Conservation (phyloP, 2,797 vertebrate genomes). For the Gambusia yucatana region DNA sequence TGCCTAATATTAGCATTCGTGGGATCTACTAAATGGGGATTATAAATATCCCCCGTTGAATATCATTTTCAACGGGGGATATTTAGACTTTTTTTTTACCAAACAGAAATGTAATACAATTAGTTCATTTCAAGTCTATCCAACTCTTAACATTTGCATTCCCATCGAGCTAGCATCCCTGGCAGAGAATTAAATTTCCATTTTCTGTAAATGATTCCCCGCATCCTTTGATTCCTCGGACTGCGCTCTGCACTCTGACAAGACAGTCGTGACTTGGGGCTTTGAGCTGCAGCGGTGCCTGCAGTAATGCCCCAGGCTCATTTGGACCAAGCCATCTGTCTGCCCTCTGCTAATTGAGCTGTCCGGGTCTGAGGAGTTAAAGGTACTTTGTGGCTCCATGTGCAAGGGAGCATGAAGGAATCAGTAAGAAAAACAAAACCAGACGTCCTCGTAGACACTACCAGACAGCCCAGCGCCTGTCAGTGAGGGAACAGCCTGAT, state of each 20-base stretch:
- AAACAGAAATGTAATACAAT: neutral
- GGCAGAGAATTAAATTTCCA: neutral
- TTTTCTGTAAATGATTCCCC: neutral
- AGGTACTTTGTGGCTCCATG: constrained; percentile 7
- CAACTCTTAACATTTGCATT: constrained; percentile 6
- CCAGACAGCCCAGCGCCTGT: constrained; percentile 9
- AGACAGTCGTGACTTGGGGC: constrained; percentile 37
- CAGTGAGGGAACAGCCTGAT: neutral
- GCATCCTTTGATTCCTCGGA: neutral
- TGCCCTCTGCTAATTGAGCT: constrained; percentile 57
- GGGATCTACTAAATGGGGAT: neutral
- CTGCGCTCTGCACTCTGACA: constrained; percentile 15
- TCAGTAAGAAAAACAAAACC: constrained; percentile 6
- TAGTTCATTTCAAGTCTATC: neutral
- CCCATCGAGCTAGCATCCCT: neutral
- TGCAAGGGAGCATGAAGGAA: constrained; percentile 5
- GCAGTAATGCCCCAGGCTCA: constrained; percentile 51
- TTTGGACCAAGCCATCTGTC: constrained; percentile 28
- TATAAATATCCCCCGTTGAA: too few relatives aligned
- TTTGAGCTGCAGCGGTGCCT: constrained; percentile 48
- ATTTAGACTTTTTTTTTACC: neutral
- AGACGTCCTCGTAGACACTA: constrained; percentile 5
- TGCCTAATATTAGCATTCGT: neutral
- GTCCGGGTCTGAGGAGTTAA: constrained; percentile 26
- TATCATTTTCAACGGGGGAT: neutral